Conservation (phyloP, 53 echinoderm and acorn worm genomes). For the Pentamera pediparva region DNA sequence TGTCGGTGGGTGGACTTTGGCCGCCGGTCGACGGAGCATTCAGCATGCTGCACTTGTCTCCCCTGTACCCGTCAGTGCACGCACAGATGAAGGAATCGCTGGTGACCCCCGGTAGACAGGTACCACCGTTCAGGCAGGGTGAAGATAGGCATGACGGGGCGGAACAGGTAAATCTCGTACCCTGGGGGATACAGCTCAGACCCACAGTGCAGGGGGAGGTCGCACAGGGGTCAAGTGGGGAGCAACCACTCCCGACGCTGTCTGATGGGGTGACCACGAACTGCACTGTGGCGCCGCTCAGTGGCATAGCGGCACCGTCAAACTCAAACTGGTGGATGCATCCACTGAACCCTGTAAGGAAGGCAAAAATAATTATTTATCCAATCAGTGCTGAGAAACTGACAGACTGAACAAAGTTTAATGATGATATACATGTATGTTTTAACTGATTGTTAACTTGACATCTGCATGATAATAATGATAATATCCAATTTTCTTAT, state of each 20-base stretch:
- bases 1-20: conserved; percentile 3
- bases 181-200: conserved; percentile 46
- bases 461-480: too few relatives aligned
- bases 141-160: conserved; percentile 9
- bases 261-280: conserved; percentile 74
- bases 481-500: too few relatives aligned
- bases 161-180: conserved; percentile 46
- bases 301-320: conserved; percentile 68
- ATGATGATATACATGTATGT: too few relatives aligned
- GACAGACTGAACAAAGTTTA: too few relatives aligned
- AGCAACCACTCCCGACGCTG: conserved; percentile 57
- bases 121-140: conserved; percentile 34
- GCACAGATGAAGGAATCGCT: conserved; percentile 11
- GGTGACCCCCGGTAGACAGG: conserved; percentile 2
- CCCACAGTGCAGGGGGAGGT: conserved; percentile 48
- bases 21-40: not conserved
- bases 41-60: conserved; percentile 19
- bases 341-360: conserved; percentile 63
- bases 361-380: not conserved
- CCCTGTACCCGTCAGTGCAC: conserved; percentile 32
- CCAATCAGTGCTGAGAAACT: too few relatives aligned
- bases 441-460: too few relatives aligned
- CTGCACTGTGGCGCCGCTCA: conserved; percentile 70
- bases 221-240: conserved; percentile 42
- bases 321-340: conserved; percentile 69